Conservation (phyloP, 2,113 vertebrate species). For the Rhea americana region DNA sequence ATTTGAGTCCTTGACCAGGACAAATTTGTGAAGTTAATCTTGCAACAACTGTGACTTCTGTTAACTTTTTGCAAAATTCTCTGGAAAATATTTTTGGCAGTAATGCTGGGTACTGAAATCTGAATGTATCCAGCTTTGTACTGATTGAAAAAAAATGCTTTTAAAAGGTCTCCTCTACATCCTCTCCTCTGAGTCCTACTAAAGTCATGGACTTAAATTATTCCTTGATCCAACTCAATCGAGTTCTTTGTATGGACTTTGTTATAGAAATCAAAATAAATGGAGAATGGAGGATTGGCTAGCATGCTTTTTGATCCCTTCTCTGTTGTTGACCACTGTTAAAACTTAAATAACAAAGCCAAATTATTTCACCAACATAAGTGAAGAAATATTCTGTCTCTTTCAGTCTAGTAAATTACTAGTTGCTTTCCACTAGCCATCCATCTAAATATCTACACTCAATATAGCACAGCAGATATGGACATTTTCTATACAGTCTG, state of each 20-base stretch:
- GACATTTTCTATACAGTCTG: neutral
- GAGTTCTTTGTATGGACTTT: neutral
- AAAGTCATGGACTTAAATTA: neutral
- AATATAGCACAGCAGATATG: neutral
- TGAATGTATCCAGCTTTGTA: neutral
- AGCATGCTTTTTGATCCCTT: neutral
- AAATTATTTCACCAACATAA: neutral
- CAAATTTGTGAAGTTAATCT: conserved; percentile 32
- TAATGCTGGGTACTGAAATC: neutral
- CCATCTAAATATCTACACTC: neutral
- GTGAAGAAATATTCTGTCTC: neutral
- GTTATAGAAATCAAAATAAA: neutral
- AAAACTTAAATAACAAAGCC: neutral
- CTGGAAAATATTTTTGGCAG: conserved; percentile 51
- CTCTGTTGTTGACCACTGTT: neutral
- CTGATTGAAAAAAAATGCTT: neutral
- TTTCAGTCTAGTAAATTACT: neutral
- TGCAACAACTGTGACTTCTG: conserved; percentile 32
- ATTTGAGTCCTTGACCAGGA: conserved; percentile 68
- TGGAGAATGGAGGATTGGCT: neutral
- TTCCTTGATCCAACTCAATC: neutral
- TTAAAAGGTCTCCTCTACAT: neutral
- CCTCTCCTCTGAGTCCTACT: neutral
- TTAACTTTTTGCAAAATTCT: conserved; percentile 60
- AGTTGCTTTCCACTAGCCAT: neutral